Evolutionary conservation across 1,140 invertebrate genomes (phyloP).

Genomic region (Dinoponera quadriceps): DNA sequence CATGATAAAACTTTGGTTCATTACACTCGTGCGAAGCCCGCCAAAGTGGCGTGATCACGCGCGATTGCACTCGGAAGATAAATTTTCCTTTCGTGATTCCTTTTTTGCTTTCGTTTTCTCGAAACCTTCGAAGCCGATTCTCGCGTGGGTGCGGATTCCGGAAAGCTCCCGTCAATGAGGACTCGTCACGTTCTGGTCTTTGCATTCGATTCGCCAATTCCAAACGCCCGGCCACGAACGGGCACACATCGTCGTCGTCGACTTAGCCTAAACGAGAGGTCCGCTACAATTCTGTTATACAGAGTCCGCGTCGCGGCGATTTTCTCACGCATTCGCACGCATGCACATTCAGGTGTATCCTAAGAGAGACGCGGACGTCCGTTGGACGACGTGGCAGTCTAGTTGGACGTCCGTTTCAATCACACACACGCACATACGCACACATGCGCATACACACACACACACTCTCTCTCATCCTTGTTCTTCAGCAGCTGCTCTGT

Average conservation of each 20-base stretch:
- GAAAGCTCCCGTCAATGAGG: conserved; percentile 41
- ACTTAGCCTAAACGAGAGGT: conserved; percentile 64
- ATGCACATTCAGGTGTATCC: conserved; percentile 2
- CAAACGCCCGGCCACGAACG: conserved; percentile 30
- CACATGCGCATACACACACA: neutral
- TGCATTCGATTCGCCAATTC: conserved; percentile 47
- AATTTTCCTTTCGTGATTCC: neutral
- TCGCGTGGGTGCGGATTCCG: conserved; percentile 38
- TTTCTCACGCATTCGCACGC: conserved; percentile 6
- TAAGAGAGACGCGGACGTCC: conserved; percentile 29
- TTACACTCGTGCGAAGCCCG: conserved; percentile 7
- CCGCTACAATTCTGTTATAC: conserved; percentile 62
- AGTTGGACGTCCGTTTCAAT: conserved; percentile 34
- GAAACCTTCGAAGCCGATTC: conserved; percentile 32
- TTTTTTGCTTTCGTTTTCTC: neutral
- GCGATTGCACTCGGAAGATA: neutral
- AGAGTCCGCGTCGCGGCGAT: conserved; percentile 40
- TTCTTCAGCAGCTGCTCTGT: neutral
- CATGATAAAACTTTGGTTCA: conserved; percentile 34
- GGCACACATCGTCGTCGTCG: conserved; percentile 48
- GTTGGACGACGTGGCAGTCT: conserved; percentile 46
- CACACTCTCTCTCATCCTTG: neutral
- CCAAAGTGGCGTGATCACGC: neutral
- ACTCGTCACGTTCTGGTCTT: conserved; percentile 64
- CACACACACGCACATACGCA: conserved; percentile 6